Evolutionary conservation across 2,113 vertebrate genomes (phyloP).

Genomic region (Spermophilus dauricus): DNA sequence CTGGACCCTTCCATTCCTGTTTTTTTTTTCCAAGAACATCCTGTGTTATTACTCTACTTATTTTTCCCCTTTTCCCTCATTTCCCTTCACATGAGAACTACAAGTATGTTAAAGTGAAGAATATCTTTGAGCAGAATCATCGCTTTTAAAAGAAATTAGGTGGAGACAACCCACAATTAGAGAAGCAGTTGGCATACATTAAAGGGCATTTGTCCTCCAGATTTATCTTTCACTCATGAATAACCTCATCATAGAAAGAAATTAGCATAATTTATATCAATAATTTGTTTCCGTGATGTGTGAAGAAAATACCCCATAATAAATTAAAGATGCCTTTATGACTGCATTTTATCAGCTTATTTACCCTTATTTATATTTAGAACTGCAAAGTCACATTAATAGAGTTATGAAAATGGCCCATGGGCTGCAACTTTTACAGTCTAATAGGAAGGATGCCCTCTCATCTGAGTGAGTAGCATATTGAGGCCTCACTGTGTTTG

Average conservation of each 20-base stretch:
- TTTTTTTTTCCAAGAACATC: background rate
- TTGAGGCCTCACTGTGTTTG: background rate
- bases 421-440: background rate
- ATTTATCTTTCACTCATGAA: conserved; percentile 79
- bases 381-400: conserved; percentile 42
- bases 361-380: conserved; percentile 64
- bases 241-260: conserved; percentile 29
- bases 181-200: conserved; percentile 3
- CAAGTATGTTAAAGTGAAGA: conserved; percentile 47
- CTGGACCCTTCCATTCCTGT: background rate
- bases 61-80: background rate
- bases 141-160: conserved; percentile 50
- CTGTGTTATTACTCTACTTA: background rate
- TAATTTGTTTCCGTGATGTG: conserved; percentile 57
- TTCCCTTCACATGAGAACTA: conserved; percentile 35
- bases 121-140: conserved; percentile 8
- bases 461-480: background rate
- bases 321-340: conserved; percentile 60
- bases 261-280: conserved; percentile 74
- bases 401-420: background rate
- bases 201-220: conserved; percentile 54
- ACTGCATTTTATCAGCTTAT: conserved; percentile 46
- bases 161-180: conserved; percentile 29
- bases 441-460: background rate
- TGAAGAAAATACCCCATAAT: conserved; percentile 59